Conservation (phyloP, 2,797 vertebrate species). For the Tapirus indicus region DNA sequence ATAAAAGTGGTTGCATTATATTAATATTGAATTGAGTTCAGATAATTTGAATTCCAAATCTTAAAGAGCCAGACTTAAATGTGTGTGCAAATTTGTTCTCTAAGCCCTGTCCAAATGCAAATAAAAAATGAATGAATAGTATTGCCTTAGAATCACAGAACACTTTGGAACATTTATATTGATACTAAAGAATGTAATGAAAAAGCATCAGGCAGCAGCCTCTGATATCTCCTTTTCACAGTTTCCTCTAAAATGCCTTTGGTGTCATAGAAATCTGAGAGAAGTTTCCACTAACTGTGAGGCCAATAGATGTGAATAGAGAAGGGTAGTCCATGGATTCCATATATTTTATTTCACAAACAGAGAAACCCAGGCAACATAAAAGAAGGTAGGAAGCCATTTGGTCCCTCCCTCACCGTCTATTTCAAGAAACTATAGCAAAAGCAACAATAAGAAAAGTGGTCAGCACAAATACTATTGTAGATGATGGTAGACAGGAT, state of each 20-base stretch:
- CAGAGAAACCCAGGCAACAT: background rate
- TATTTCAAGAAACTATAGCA: background rate
- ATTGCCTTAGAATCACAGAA: constrained; percentile 52
- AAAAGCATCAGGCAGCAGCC: background rate
- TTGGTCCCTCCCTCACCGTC: background rate
- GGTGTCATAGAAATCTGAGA: background rate
- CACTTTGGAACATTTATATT: constrained; percentile 36
- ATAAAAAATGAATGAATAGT: constrained; percentile 69
- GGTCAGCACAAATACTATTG: background rate
- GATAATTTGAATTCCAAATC: constrained; percentile 77
- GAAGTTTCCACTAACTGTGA: background rate
- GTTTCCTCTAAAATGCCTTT: constrained; percentile 20
- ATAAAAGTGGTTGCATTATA: constrained; percentile 14
- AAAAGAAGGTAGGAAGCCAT: background rate
- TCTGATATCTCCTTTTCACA: constrained; percentile 21
- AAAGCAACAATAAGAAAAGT: background rate
- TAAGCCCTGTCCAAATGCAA: constrained; percentile 75
- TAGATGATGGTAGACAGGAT: background rate
- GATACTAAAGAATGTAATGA: constrained; percentile 53
- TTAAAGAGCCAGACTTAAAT: constrained; percentile 68
- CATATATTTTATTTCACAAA: background rate
- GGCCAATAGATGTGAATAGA: background rate
- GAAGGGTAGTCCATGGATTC: background rate
- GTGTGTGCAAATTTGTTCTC: constrained; percentile 75
- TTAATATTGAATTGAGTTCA: constrained; percentile 51